phyloP scores from a whole-genome alignment of 2,888 invertebrate genomes.

The Amblyteles armatorius region DNA sequence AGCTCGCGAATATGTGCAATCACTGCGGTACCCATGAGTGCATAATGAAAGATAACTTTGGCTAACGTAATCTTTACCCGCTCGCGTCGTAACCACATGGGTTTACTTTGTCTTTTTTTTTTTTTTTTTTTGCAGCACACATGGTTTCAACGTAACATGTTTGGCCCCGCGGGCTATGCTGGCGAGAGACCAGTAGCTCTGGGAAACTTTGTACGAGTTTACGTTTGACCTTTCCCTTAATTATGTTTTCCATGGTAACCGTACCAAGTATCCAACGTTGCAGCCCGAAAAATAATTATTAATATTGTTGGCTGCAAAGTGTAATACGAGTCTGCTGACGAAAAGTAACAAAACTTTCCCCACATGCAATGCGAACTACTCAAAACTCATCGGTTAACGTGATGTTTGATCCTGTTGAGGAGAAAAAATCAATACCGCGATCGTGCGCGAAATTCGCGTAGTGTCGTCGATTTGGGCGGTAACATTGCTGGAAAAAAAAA shows the following conservation, averaged over 20 bases:
- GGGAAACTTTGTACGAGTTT: too few relatives aligned
- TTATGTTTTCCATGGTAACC: too few relatives aligned
- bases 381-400: neutral
- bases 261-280: too few relatives aligned
- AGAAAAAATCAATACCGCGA: neutral
- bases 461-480: neutral
- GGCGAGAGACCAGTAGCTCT: too few relatives aligned
- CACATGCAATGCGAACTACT: too few relatives aligned
- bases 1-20: neutral
- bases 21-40: neutral
- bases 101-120: neutral
- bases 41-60: neutral
- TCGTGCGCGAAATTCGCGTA: neutral
- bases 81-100: too few relatives aligned
- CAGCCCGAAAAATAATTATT: too few relatives aligned
- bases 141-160: neutral
- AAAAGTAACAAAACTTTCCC: too few relatives aligned
- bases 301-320: too few relatives aligned
- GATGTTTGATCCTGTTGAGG: neutral
- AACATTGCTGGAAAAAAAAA: slow-evolving; percentile 7
- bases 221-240: too few relatives aligned
- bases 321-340: too few relatives aligned
- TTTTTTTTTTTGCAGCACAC: neutral
- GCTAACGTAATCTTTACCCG: neutral
- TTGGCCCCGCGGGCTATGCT: too few relatives aligned